phyloP scores from a whole-genome alignment of 2,797 vertebrate species.

The Leuciscus waleckii region DNA sequence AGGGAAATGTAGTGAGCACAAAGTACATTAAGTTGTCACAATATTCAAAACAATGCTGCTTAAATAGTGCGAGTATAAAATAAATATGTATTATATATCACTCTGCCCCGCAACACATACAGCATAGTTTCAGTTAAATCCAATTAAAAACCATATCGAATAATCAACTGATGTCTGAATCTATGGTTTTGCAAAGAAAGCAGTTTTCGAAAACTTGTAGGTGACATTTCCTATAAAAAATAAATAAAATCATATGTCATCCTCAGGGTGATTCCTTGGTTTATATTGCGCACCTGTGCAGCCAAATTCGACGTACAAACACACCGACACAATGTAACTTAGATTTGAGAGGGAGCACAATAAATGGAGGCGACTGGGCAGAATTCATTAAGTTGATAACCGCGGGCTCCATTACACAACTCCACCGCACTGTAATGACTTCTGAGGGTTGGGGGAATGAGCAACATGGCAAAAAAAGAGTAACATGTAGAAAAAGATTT shows the following conservation, averaged over 20 bases:
- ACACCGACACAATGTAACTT: slow-evolving; percentile 41
- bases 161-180: slow-evolving; percentile 2
- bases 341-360: slow-evolving; percentile 53
- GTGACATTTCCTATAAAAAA: not conserved
- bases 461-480: slow-evolving; percentile 49
- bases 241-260: not conserved
- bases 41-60: not conserved
- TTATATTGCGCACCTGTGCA: slow-evolving; percentile 4
- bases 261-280: not conserved
- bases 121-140: not conserved
- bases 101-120: not conserved
- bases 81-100: not conserved
- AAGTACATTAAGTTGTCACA: not conserved
- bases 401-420: slow-evolving; percentile 75
- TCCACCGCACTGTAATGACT: slow-evolving; percentile 89
- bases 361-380: slow-evolving; percentile 58
- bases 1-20: not conserved
- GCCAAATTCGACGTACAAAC: slow-evolving; percentile 35
- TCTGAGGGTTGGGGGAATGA: slow-evolving; percentile 85
- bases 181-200: not conserved
- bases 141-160: not conserved
- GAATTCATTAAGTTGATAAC: slow-evolving; percentile 64
- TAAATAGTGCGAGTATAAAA: not conserved
- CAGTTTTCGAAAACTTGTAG: not conserved
- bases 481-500: slow-evolving; percentile 35